Conservation (phyloP, 2,888 invertebrate species). For the Amphipyra berbera region DNA sequence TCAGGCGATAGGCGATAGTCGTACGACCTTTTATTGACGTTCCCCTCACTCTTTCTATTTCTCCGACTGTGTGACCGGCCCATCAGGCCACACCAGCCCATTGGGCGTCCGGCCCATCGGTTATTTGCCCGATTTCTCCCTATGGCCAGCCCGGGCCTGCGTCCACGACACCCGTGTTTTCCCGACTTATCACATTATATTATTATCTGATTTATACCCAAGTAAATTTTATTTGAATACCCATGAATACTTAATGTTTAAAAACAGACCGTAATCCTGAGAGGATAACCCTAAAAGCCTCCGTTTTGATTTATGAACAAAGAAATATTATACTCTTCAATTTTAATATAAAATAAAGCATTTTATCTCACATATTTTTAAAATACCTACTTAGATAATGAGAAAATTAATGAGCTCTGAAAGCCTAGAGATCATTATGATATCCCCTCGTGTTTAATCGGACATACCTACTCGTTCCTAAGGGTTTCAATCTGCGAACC, state of each 20-base stretch:
- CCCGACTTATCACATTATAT: too few species aligned
- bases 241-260: constrained; percentile 1
- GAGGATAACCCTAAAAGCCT: constrained; percentile 19
- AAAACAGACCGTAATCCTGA: constrained; percentile 7
- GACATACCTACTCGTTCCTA: not conserved
- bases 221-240: constrained; percentile 3
- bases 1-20: too few species aligned
- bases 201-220: too few species aligned
- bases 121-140: too few species aligned
- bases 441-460: constrained; percentile 11
- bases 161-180: too few species aligned
- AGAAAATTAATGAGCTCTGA: constrained; percentile 17
- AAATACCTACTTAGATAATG: constrained; percentile 14
- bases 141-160: too few species aligned
- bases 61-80: too few species aligned
- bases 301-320: constrained; percentile 22
- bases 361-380: constrained; percentile 10
- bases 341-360: constrained; percentile 14
- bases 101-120: too few species aligned
- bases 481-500: not conserved
- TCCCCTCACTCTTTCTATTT: too few species aligned
- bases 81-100: too few species aligned
- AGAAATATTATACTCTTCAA: constrained; percentile 8
- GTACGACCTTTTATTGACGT: too few species aligned
- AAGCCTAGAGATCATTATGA: constrained; percentile 8